Evolutionary conservation across 64 coral and sea anemone species (phyloP).

Genomic region (Porites australiensis): DNA sequence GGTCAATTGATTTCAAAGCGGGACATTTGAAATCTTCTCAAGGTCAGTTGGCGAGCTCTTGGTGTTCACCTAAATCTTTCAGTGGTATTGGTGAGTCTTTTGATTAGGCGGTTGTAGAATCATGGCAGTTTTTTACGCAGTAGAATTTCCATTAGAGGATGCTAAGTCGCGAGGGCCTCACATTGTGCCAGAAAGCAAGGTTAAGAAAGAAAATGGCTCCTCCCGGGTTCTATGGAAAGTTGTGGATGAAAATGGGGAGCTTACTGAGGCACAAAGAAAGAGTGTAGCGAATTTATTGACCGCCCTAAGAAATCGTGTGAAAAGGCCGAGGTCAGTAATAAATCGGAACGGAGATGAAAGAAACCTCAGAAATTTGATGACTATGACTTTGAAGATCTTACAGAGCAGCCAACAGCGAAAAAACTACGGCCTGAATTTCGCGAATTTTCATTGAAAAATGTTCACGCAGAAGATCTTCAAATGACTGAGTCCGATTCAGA

Average conservation of each 20-base stretch:
- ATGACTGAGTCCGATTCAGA: not conserved
- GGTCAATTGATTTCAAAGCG: not conserved
- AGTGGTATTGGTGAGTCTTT: conserved; percentile 8
- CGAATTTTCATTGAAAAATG: not conserved
- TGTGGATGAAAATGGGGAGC: conserved; percentile 30
- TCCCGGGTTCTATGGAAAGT: conserved; percentile 42
- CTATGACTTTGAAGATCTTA: conserved; percentile 34
- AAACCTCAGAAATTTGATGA: conserved; percentile 43
- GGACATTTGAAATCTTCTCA: conserved; percentile 12
- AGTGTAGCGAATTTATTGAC: conserved; percentile 57
- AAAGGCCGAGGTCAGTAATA: conserved; percentile 52
- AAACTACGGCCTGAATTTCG: not conserved
- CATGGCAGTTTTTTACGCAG: conserved; percentile 41
- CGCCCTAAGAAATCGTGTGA: conserved; percentile 22
- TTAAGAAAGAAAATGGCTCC: not conserved
- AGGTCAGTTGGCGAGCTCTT: conserved; percentile 3
- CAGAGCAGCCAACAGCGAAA: not conserved
- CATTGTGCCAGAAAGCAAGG: conserved; percentile 38
- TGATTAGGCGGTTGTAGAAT: not conserved
- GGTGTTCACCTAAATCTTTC: not conserved
- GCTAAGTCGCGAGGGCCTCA: conserved; percentile 44
- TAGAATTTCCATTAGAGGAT: conserved; percentile 60
- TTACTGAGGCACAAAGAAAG: conserved; percentile 47
- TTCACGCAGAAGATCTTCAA: not conserved
- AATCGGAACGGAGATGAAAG: conserved; percentile 34